Evolutionary conservation across 1,140 invertebrate genomes (phyloP).

Genomic region (Drosophila rufa): DNA sequence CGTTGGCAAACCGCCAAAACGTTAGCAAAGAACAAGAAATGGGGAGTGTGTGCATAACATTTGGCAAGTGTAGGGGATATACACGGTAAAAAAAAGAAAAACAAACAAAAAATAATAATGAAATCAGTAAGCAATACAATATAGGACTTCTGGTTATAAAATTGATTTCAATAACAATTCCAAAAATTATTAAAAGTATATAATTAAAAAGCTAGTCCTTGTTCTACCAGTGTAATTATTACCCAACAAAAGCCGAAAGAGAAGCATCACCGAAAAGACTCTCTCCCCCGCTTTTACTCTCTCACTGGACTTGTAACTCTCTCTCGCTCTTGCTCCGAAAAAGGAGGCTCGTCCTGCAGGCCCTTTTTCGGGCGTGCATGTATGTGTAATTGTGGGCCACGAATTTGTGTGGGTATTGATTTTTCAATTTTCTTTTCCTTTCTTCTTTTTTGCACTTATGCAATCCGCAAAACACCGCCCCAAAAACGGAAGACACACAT

Average conservation of each 20-base stretch:
- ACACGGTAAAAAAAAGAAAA: slow-evolving; percentile 25
- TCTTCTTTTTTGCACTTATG: slow-evolving; percentile 46
- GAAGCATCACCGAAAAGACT: slow-evolving; percentile 21
- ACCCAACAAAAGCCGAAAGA: not conserved
- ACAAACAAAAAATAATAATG: slow-evolving; percentile 10
- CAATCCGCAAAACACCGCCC: slow-evolving; percentile 33
- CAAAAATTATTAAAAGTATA: too few species aligned
- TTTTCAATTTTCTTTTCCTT: slow-evolving; percentile 47
- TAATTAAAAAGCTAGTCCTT: not conserved
- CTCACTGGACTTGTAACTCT: not conserved
- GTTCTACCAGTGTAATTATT: slow-evolving; percentile 16
- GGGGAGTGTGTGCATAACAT: slow-evolving; percentile 59
- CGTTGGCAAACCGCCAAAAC: slow-evolving; percentile 28
- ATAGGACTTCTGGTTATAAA: not conserved
- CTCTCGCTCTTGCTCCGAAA: slow-evolving; percentile 19
- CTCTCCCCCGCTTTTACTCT: slow-evolving; percentile 1
- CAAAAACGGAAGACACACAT: slow-evolving; percentile 12
- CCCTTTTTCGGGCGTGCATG: slow-evolving; percentile 12
- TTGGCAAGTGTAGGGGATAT: slow-evolving; percentile 23
- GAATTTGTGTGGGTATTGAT: slow-evolving; percentile 50
- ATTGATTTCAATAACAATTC: not conserved
- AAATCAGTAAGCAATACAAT: too few species aligned
- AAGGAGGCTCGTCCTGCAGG: slow-evolving; percentile 76
- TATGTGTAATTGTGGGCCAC: not conserved
- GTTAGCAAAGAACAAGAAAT: slow-evolving; percentile 22